phyloP scores from a whole-genome alignment of 2,113 vertebrate genomes.

The Lycaon pictus region DNA sequence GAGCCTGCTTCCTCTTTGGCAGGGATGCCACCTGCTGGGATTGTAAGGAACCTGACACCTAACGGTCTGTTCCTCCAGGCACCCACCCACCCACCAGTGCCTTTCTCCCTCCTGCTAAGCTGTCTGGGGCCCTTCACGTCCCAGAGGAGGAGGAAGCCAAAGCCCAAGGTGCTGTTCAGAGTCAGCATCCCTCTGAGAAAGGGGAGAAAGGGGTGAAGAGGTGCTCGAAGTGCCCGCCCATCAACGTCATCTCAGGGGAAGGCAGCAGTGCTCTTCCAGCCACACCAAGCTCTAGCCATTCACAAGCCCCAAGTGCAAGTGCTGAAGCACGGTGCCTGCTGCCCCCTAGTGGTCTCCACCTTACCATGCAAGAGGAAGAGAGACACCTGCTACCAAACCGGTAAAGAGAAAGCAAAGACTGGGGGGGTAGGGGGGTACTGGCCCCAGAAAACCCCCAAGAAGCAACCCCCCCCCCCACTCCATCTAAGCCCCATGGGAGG shows the following conservation, averaged over 20 bases:
- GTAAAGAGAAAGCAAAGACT: neutral
- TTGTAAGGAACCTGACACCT: neutral
- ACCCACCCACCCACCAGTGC: neutral
- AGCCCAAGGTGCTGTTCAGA: neutral
- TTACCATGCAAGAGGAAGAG: constrained; percentile 65
- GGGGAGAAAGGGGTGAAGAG: neutral
- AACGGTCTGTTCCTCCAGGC: neutral
- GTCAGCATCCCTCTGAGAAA: neutral
- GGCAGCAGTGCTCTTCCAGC: neutral
- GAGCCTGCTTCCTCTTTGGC: neutral
- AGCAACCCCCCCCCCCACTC: neutral
- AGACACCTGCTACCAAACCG: neutral
- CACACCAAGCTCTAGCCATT: constrained; percentile 14
- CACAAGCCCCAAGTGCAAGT: neutral
- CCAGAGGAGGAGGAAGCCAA: neutral
- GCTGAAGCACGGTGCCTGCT: constrained; percentile 49
- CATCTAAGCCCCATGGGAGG: rapidly evolving
- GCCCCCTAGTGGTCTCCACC: constrained; percentile 68
- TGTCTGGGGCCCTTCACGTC: neutral
- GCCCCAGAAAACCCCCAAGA: constrained; percentile 55
- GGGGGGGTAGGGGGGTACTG: neutral
- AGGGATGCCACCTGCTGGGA: neutral
- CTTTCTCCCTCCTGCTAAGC: neutral
- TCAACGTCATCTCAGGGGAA: neutral
- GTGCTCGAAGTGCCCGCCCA: neutral